Base-by-base conservation (phyloP, 2,888 invertebrate species). In the Caenorhabditis virilis region DNA sequence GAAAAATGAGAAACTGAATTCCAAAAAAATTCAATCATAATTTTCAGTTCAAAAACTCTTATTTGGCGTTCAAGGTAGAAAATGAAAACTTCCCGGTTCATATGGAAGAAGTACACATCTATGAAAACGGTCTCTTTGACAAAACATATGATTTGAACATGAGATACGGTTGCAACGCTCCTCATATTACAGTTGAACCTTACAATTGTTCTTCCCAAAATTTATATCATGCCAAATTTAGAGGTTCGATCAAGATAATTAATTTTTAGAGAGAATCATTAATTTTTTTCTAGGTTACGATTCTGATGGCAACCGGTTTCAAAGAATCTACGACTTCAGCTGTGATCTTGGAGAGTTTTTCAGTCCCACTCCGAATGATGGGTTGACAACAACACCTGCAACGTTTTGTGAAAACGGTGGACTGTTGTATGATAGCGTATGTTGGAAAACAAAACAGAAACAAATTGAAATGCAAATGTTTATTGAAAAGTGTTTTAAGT, bases 291-390 rank as follows among this genome's bases (percentile, higher is more conserved):
- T 33, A 56, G 77, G 77, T 26, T 47, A 64, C 36, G 77, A 77
- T 41, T 41, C 49, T 48, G 66, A 61, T 50, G 78, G 75, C 27
- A 69, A 69, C 60, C 27, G 58, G 35, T 78, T 70, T 59, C 72
- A 72, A 42, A 59, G 78, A 52, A 59, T 78, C 33, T 78, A 78
- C 53, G 65, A 68, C 15, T 78, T 72, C 47, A 43, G 51, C 23
- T 78, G 78, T 54, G 66, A 70, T 42, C 52, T 45, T 16, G 36
- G 39, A 1, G 57, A 56, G 15, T 36, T 46, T 55, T 39, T 57
- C 38, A 38, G 33, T 23, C 47, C 57, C 4, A 54, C 69, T 25
- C 53, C 56, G 9, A 57, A 36, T 30, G 45, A 27, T 30, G 57
- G 53, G 35, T 58, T 27, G 33, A 55, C 39, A 6, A 58, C 69